A percentile compares a stretch with the other conserved stretches of the same genome.
Conservation (phyloP, 1,140 invertebrate genomes). For the Elymnias hypermnestra region DNA sequence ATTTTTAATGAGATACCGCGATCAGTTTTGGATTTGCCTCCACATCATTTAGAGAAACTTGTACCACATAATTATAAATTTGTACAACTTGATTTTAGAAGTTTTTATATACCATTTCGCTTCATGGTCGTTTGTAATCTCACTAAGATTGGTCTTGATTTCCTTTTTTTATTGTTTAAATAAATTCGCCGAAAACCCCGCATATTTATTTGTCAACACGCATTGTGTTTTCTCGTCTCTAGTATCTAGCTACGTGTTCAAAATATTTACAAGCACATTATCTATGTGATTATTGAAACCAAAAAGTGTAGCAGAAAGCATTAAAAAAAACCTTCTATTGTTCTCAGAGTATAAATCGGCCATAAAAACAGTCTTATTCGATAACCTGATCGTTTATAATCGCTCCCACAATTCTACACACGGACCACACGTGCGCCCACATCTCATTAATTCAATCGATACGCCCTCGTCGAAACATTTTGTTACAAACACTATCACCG, state of each 20-base stretch:
- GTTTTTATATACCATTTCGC: too few relatives aligned
- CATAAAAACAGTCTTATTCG: constrained; percentile 48
- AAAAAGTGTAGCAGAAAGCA: constrained; percentile 28
- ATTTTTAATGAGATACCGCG: too few relatives aligned
- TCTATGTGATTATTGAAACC: constrained; percentile 19
- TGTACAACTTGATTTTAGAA: too few relatives aligned
- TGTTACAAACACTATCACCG: constrained; percentile 43
- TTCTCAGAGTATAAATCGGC: constrained; percentile 48
- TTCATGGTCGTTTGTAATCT: too few relatives aligned
- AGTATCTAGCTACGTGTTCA: constrained; percentile 5
- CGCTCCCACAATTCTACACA: constrained; percentile 42
- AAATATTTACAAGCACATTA: constrained; percentile 7
- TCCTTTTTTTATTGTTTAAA: too few relatives aligned
- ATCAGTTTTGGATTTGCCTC: too few relatives aligned
- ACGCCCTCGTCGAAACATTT: constrained; percentile 63
- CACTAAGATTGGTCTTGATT: too few relatives aligned
- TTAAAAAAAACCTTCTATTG: constrained; percentile 47
- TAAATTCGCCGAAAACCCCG: too few relatives aligned
- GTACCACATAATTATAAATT: too few relatives aligned
- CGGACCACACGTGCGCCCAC: constrained; percentile 67
- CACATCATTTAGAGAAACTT: too few relatives aligned
- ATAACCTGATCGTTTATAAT: constrained; percentile 55
- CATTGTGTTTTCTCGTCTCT: constrained; percentile 1
- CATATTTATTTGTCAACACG: too few relatives aligned
- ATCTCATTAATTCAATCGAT: constrained; percentile 72